Base-by-base conservation (phyloP, 2,888 invertebrate genomes). In the Busseola fusca region DNA sequence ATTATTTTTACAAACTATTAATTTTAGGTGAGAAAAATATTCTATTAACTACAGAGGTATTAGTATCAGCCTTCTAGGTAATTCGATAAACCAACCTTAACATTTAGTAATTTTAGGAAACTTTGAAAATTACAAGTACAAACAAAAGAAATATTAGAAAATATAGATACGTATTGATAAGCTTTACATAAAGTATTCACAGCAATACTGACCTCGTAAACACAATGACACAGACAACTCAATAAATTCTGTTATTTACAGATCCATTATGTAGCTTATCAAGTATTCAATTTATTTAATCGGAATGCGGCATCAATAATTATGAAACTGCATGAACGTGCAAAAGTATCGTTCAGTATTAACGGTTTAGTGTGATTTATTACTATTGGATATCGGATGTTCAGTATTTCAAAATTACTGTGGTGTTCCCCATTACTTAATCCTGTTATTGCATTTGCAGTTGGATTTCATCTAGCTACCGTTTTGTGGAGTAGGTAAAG, bases 211-310 rank as follows among this genome's bases (percentile, higher is more conserved):
- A 56, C n/a, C 12, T 60, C 66, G 42, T 63, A 64, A 77, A 76
- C 25, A 76, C 67, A 71, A 34, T 64, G 52, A 72, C 54, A 60
- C 37, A 65, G 34, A 58, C 57, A 60, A 70, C 62, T 72, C 56
- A 69, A 80, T 76, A 80, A 81, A 77, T 77, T 21, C 54, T 9
- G 14, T 59, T 40, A 81, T 63, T 64, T 71, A 78, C 56, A 30
- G 12, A 54, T n/a, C 78, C 72, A 78, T 78, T 71, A 71, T 40
- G 18, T 65, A 58, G 50, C n/a, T 81, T 78, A 81, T 78, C 64
- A 82, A 79, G 59, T 74, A 82, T 79, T 74, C 68, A 79, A 82
- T 79, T 82, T 69, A 82, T 74, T 63, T 68, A 73, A 82, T 59
- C 68, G 25, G 56, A 66, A 69, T 64, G 54, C 45, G 56, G 62